phyloP scores from a whole-genome alignment of 2,888 invertebrate species.

The Tipula lateralis region DNA sequence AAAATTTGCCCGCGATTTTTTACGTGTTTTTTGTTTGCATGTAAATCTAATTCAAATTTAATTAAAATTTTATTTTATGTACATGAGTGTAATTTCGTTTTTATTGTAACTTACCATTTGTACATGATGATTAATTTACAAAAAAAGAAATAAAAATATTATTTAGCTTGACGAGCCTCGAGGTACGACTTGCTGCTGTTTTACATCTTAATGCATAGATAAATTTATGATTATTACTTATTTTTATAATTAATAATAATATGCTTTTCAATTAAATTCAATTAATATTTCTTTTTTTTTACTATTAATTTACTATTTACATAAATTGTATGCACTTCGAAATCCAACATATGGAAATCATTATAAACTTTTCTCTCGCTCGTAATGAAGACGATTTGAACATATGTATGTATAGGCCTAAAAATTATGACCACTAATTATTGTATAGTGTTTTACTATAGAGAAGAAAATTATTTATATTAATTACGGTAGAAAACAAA shows the following conservation, averaged over 20 bases:
- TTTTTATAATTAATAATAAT: background rate
- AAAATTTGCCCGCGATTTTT: background rate
- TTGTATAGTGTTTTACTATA: background rate
- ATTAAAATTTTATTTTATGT: background rate
- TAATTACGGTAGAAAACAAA: background rate
- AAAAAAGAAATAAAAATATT: background rate
- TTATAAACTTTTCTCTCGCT: background rate
- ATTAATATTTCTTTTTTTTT: background rate
- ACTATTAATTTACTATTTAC: background rate
- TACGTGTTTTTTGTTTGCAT: background rate
- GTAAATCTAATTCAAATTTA: slow-evolving; percentile 24
- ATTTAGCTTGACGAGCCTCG: background rate
- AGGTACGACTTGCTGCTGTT: background rate
- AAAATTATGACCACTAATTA: background rate
- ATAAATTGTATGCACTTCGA: background rate
- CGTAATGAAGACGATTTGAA: background rate
- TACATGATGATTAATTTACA: background rate
- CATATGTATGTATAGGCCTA: background rate
- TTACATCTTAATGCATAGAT: background rate
- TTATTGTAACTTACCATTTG: background rate
- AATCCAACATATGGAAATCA: background rate
- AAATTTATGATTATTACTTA: background rate
- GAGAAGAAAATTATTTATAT: background rate
- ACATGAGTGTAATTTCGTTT: background rate
- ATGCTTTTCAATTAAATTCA: background rate